Percentiles rank a stretch among this genome's conserved stretches.
These are phyloP conservation scores for Stenopsyche tienmushanensis DNA, from an alignment of 1,140 invertebrate species.

Conservation along the genomic window DNA sequence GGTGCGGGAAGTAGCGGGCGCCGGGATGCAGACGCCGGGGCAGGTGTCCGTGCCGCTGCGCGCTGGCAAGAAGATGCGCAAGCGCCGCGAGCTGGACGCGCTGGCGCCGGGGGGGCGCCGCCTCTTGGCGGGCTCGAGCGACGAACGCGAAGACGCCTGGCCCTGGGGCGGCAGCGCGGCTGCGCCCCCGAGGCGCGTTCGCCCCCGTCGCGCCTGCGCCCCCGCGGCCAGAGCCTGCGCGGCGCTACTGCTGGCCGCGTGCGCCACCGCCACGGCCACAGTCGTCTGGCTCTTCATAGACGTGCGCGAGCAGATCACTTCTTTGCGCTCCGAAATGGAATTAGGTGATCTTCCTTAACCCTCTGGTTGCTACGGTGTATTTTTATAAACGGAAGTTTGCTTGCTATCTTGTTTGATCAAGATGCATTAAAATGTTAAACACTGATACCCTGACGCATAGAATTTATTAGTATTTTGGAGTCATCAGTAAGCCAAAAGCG, in stretches of 20 bases:
- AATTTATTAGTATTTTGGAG: no score
- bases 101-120: constrained; percentile 46
- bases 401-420: no score
- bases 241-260: constrained; percentile 61
- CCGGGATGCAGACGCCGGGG: constrained; percentile 38
- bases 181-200: constrained; percentile 41
- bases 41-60: constrained; percentile 50
- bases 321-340: constrained; percentile 64
- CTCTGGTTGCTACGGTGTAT: not conserved
- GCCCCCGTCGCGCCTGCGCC: constrained; percentile 47
- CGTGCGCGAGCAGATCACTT: constrained; percentile 65
- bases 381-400: no score
- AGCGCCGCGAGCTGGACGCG: constrained; percentile 60
- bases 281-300: constrained; percentile 70
- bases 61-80: constrained; percentile 62
- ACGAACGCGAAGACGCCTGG: constrained; percentile 35
- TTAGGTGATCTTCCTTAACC: constrained; percentile 56
- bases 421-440: no score
- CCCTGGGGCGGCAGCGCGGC: constrained; percentile 41
- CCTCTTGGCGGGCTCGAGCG: constrained; percentile 16
- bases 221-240: constrained; percentile 61
- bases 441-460: no score
- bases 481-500: no score
- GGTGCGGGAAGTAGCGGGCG: constrained; percentile 48
- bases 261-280: constrained; percentile 64